A percentile compares a stretch with the other conserved stretches of the same genome.
Evolutionary conservation across 2,113 vertebrate genomes (phyloP).

Genomic region (Cyphomyrus plagiostoma): DNA sequence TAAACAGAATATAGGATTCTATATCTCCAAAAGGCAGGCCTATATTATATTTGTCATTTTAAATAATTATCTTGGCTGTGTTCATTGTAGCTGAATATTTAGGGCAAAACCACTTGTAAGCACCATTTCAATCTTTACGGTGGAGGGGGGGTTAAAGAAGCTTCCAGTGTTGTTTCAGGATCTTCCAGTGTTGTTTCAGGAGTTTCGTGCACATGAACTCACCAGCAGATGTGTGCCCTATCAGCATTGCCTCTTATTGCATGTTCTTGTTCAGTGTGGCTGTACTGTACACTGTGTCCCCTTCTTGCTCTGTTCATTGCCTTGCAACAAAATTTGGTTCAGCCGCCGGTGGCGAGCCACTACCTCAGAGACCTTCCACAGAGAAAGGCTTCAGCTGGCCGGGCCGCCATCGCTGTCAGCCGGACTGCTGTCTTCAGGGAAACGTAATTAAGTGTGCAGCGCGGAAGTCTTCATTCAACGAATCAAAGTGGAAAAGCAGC

Average conservation of each 20-base stretch:
- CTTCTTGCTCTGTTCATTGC: background rate
- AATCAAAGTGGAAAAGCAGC: conserved; percentile 45
- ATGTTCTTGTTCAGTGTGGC: background rate
- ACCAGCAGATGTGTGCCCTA: background rate
- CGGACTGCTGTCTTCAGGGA: conserved; percentile 26
- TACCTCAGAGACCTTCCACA: background rate
- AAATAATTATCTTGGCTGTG: background rate
- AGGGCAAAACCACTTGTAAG: background rate
- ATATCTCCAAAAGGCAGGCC: background rate
- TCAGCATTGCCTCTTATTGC: background rate
- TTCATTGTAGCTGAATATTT: background rate
- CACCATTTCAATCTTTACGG: background rate
- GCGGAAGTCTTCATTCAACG: conserved; percentile 47
- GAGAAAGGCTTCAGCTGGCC: background rate
- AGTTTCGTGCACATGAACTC: background rate
- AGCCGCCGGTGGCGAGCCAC: background rate
- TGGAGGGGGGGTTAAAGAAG: background rate
- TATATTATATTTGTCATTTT: background rate
- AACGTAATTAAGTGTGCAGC: conserved; percentile 43
- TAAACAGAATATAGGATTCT: background rate
- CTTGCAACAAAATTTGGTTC: background rate
- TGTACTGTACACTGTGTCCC: background rate
- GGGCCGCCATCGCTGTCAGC: conserved; percentile 25
- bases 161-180: background rate
- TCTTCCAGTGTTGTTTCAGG: background rate